Evolutionary conservation across 1,140 invertebrate genomes (phyloP).

Genomic region (Ptiloglossa arizonensis): DNA sequence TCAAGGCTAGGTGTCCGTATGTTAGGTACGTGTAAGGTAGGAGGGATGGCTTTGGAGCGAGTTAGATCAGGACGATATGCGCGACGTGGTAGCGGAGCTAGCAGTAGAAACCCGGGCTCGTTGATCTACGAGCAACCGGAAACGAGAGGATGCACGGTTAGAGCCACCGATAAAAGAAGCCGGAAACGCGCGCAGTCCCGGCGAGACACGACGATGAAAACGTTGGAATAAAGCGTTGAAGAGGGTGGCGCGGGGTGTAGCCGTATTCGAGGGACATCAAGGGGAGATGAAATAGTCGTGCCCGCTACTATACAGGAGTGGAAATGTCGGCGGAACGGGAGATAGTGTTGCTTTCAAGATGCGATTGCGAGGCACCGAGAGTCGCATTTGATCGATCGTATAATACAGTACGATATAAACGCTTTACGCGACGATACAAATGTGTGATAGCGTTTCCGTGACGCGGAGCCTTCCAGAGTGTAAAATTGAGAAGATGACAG

Average conservation of each 20-base stretch:
- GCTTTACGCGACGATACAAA: background rate
- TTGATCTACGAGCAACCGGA: slow-evolving; percentile 41
- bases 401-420: background rate
- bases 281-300: background rate
- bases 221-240: background rate
- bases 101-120: background rate
- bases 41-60: background rate
- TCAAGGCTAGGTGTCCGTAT: background rate
- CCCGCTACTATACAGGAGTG: background rate
- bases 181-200: slow-evolving; percentile 17
- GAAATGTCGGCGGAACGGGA: slow-evolving; percentile 5
- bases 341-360: background rate
- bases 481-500: background rate
- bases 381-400: slow-evolving; percentile 24
- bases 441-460: background rate
- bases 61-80: slow-evolving; percentile 3
- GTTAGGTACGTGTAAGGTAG: background rate
- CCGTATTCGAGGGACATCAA: background rate
- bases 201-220: slow-evolving; percentile 12
- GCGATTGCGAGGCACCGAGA: background rate
- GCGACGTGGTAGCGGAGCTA: background rate
- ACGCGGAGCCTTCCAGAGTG: background rate
- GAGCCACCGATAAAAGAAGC: slow-evolving; percentile 41
- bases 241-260: background rate
- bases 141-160: slow-evolving; percentile 36